phyloP scores from a whole-genome alignment of 2,113 vertebrate species.

The Phrynocephalus versicolor region DNA sequence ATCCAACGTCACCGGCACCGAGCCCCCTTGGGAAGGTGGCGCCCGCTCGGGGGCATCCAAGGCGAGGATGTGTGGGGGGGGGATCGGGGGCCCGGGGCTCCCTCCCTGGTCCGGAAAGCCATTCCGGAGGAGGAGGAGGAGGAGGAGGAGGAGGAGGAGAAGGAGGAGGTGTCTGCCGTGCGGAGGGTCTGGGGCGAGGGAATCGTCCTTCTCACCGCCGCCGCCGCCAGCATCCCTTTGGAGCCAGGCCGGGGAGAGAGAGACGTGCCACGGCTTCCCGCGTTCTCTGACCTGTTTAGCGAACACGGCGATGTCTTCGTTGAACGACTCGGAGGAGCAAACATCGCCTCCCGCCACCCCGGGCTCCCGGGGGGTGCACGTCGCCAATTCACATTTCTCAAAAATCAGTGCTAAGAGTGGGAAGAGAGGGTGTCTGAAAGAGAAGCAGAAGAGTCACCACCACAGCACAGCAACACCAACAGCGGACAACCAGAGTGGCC shows the following conservation, averaged over 20 bases:
- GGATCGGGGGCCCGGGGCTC: neutral
- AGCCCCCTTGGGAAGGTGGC: neutral
- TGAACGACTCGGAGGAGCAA: constrained; percentile 99
- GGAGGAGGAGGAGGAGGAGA: neutral
- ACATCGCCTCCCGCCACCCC: constrained; percentile 99
- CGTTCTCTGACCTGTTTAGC: constrained; percentile 97
- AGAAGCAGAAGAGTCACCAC: constrained; percentile 84
- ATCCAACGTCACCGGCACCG: neutral
- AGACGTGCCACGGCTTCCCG: neutral
- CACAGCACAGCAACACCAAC: constrained; percentile 47
- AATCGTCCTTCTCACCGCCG: too few species aligned
- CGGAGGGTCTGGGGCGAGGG: too few species aligned
- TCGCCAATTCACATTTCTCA: constrained; percentile 99
- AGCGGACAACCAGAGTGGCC: constrained; percentile 33
- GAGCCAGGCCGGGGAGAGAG: too few species aligned
- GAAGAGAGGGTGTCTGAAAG: constrained; percentile 97
- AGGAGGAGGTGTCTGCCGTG: too few species aligned
- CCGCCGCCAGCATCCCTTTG: too few species aligned
- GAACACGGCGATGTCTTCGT: constrained; percentile 99
- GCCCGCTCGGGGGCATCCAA: neutral
- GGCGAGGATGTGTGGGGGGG: neutral
- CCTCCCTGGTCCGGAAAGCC: neutral
- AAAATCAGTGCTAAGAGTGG: constrained; percentile 99
- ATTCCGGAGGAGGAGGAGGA: neutral
- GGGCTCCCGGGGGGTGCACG: constrained; percentile 98